These are phyloP conservation scores for Etia nguti DNA, from an alignment of 2,113 vertebrate genomes.

Conservation along the genomic window DNA sequence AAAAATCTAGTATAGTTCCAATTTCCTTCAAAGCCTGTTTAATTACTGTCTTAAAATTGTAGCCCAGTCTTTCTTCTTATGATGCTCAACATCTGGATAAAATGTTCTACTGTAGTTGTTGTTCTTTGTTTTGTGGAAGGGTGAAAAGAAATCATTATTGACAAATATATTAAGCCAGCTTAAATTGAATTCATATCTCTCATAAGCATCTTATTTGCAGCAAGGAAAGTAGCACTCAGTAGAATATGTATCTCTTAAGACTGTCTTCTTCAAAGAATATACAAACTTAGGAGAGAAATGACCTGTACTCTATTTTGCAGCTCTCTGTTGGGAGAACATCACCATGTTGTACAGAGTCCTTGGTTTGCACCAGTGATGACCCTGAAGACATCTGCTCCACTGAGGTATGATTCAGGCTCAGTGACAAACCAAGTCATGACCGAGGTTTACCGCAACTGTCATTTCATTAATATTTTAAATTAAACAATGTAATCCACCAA, in stretches of 20 bases:
- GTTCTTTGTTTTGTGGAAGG: not conserved
- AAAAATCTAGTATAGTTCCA: too few species aligned
- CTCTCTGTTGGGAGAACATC: slow-evolving; percentile 41
- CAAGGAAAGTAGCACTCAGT: not conserved
- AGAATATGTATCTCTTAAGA: not conserved
- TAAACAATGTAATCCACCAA: not conserved
- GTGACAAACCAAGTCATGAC: not conserved
- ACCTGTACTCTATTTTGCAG: slow-evolving; percentile 47
- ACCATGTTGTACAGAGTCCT: slow-evolving; percentile 56
- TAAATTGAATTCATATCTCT: not conserved
- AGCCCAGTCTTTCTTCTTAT: too few species aligned
- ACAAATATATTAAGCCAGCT: not conserved
- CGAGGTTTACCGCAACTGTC: not conserved
- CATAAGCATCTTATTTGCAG: not conserved
- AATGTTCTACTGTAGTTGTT: not conserved
- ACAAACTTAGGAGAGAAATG: not conserved
- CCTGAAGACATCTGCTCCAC: slow-evolving; percentile 73
- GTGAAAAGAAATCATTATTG: not conserved
- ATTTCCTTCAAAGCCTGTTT: too few species aligned
- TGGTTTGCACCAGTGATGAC: slow-evolving; percentile 78
- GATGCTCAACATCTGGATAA: too few species aligned
- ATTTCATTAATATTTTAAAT: not conserved
- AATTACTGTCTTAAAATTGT: too few species aligned
- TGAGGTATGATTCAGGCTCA: slow-evolving; percentile 72
- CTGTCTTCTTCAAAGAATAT: not conserved